Percentiles rank a stretch among this genome's conserved stretches.
Conservation (phyloP, 2,797 vertebrate species). For the Erethizon dorsatum region DNA sequence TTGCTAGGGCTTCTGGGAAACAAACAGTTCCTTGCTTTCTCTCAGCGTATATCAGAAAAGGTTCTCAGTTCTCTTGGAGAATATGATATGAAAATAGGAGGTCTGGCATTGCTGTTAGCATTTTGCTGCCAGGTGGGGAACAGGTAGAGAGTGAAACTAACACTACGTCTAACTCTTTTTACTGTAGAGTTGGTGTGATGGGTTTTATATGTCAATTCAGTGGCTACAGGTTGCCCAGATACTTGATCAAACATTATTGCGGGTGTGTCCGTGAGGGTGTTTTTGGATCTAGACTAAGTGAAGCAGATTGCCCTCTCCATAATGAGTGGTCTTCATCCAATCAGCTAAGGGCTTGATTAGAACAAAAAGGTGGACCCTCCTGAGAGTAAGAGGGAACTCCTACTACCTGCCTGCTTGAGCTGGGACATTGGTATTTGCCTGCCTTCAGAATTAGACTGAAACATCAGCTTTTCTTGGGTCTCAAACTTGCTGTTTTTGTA, state of each 20-base stretch:
- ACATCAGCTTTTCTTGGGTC: neutral
- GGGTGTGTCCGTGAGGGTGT: neutral
- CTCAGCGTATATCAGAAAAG: neutral
- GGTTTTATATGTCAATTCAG: neutral
- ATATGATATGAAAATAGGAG: neutral
- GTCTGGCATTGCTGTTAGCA: neutral
- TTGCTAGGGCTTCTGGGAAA: neutral
- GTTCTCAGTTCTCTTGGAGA: neutral
- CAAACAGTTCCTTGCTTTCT: neutral
- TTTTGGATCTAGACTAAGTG: neutral
- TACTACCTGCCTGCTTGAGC: neutral
- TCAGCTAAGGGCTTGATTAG: neutral
- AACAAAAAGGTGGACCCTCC: neutral
- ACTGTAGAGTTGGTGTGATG: neutral
- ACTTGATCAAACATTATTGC: neutral
- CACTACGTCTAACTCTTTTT: neutral
- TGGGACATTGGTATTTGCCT: neutral
- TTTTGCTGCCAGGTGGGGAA: slow-evolving; percentile 2
- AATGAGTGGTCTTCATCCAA: neutral
- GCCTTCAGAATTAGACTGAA: neutral
- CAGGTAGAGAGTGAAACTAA: neutral
- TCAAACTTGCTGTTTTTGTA: neutral
- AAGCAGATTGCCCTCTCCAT: neutral
- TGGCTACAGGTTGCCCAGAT: neutral
- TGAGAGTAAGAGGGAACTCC: no score